Evolutionary conservation across 2,888 invertebrate genomes (phyloP).

Genomic region (Geotrupes spiniger): DNA sequence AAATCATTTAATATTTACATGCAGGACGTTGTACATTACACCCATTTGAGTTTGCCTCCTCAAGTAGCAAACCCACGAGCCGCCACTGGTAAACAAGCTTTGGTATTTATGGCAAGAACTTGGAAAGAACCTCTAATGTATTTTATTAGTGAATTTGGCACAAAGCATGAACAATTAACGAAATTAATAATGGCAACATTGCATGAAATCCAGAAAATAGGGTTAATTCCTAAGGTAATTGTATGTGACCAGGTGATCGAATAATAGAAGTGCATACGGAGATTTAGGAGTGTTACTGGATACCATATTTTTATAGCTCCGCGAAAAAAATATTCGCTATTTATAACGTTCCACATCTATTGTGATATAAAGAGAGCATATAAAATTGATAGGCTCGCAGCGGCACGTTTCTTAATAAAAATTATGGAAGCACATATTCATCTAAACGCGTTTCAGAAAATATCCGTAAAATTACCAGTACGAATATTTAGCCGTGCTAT

Average conservation of each 20-base stretch:
- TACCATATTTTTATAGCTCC: conserved; percentile 7
- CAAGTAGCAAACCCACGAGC: too few relatives aligned
- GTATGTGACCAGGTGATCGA: conserved; percentile 13
- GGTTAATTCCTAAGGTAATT: conserved; percentile 6
- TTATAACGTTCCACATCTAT: conserved; percentile 14
- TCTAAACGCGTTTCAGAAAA: conserved; percentile 18
- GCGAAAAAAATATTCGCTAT: conserved; percentile 5
- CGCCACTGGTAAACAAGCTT: too few relatives aligned
- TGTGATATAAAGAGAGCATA: conserved; percentile 8
- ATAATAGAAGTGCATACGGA: conserved; percentile 7
- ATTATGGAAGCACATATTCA: conserved; percentile 21
- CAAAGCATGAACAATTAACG: conserved; percentile 1
- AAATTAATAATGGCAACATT: conserved; percentile 4
- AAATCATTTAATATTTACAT: too few relatives aligned
- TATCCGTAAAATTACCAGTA: conserved; percentile 13
- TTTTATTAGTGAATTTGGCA: conserved; percentile 10
- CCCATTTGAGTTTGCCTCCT: too few relatives aligned
- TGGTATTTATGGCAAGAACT: conserved; percentile 16
- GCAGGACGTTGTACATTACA: too few relatives aligned
- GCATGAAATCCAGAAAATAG: background rate
- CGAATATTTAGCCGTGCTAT: conserved; percentile 23
- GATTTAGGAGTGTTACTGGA: background rate
- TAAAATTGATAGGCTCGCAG: conserved; percentile 12
- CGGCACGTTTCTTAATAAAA: conserved; percentile 17
- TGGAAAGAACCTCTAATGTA: conserved; percentile 21